A percentile compares a stretch with the other conserved stretches of the same genome.
These are phyloP conservation scores for Acyrthosiphon pisum DNA, from an alignment of 1,140 invertebrate species.

Conservation along the genomic window DNA sequence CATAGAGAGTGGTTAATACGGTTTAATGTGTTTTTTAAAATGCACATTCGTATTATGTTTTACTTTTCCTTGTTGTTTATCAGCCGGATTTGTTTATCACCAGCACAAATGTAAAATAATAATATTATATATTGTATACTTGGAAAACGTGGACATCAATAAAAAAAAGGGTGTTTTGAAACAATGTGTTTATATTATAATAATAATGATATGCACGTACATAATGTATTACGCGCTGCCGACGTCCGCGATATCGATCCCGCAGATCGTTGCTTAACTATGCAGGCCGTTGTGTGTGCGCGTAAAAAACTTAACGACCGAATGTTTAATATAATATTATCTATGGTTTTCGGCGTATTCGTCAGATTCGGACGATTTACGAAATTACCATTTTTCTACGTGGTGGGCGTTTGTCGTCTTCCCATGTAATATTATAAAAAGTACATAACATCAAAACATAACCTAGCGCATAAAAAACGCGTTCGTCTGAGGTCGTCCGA, in stretches of 20 bases:
- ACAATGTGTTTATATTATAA: not conserved
- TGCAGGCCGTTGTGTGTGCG: not conserved
- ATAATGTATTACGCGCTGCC: not conserved
- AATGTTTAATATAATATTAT: not conserved
- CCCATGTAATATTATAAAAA: no score
- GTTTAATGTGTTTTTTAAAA: not conserved
- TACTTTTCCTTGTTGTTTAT: not conserved
- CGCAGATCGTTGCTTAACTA: not conserved
- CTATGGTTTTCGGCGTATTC: not conserved
- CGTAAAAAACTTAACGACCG: not conserved
- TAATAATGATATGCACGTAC: not conserved
- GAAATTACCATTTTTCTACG: not conserved
- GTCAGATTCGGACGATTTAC: not conserved
- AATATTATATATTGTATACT: not conserved
- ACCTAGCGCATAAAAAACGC: slow-evolving; percentile 23
- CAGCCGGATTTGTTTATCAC: slow-evolving; percentile 21
- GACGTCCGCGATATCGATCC: not conserved
- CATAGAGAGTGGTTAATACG: not conserved
- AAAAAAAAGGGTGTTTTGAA: not conserved
- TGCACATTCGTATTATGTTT: not conserved
- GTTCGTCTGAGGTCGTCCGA: slow-evolving; percentile 24
- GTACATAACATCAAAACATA: not conserved
- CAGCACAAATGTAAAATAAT: not conserved
- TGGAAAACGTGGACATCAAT: not conserved
- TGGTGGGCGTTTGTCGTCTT: not conserved